Evolutionary conservation across 2,113 vertebrate species (phyloP).

Genomic region (Myodes glareolus): DNA sequence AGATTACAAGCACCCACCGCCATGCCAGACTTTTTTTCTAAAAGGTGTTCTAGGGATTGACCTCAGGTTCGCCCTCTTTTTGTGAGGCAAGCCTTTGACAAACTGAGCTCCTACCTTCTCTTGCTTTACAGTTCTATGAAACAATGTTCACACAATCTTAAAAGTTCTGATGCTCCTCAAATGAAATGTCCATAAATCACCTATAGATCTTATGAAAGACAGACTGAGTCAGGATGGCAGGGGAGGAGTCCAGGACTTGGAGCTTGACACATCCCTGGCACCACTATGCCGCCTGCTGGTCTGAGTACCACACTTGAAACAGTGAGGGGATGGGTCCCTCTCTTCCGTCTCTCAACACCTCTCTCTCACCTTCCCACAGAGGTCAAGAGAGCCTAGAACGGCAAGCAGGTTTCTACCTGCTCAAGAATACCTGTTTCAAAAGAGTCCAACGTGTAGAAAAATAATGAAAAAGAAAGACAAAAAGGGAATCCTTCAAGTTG

Average conservation of each 20-base stretch:
- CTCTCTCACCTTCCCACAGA: neutral
- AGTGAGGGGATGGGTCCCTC: rapidly evolving
- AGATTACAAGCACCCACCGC: neutral
- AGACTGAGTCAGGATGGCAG: neutral
- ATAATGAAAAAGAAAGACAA: slow-evolving; percentile 13
- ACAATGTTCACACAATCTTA: neutral
- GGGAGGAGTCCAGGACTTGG: neutral
- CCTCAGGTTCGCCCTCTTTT: neutral
- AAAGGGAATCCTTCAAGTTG: neutral
- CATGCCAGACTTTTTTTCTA: neutral
- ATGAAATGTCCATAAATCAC: neutral
- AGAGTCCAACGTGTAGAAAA: slow-evolving; percentile 4
- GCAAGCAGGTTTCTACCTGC: slow-evolving; percentile 39
- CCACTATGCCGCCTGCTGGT: neutral
- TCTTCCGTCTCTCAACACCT: neutral
- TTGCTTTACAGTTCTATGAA: neutral
- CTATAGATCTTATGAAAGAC: neutral
- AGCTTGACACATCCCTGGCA: neutral
- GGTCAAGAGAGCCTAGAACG: neutral
- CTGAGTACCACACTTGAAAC: neutral
- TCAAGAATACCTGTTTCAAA: neutral
- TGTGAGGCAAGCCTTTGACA: neutral
- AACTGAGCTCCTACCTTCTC: neutral
- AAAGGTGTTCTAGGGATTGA: neutral
- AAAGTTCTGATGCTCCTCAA: neutral